Evolutionary conservation across 2,113 vertebrate genomes (phyloP), one percentile per base, ranked within the genome.

Genomic region (Ifrita kowaldi): DNA sequence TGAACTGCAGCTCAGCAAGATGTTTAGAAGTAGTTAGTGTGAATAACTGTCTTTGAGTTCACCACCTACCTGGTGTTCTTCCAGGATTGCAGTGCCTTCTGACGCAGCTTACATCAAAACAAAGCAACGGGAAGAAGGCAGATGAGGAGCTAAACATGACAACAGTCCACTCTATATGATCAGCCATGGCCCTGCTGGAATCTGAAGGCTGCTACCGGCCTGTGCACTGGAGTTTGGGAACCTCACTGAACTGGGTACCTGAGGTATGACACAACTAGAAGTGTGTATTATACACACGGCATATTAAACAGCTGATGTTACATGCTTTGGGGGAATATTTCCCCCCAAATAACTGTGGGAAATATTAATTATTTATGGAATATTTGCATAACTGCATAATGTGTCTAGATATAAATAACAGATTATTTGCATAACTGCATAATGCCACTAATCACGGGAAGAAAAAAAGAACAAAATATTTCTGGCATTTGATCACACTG

Each of bases 371-470:
- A 98, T 97, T 97, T 98, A 98, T 98, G 97, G 97, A 96, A 98
- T 97, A 98, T 98, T 98, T 98, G 97, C 98, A 98, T 98, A 98
- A 98, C 95, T 83, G 98, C 98, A 98, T 98, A 98, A 98, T 98
- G 96, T 97, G 96, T 97, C 98, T 98, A 97, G 98, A 98, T 98
- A 98, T 98, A 98, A 98, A 98, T 98, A 98, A 98, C 98, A 98
- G 96, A 98, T 97, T 98, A 98, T 98, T 98, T 98, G 98, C 98
- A 98, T 98, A 98, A 98, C 97, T 97, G 98, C 98, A 98, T 98
- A 98, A 98, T 98, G 96, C 96, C 87, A 98, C 97, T 98, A 98
- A 98, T 98, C 97, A 98, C 84, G 89, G 93, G 92, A 90, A 93
- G 90, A 86, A 94, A 95, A 97, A 97, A 98, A 98, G 96, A 96